These are phyloP conservation scores for Saccostrea cuccullata DNA, from an alignment of 1,140 invertebrate genomes.

Conservation along the genomic window DNA sequence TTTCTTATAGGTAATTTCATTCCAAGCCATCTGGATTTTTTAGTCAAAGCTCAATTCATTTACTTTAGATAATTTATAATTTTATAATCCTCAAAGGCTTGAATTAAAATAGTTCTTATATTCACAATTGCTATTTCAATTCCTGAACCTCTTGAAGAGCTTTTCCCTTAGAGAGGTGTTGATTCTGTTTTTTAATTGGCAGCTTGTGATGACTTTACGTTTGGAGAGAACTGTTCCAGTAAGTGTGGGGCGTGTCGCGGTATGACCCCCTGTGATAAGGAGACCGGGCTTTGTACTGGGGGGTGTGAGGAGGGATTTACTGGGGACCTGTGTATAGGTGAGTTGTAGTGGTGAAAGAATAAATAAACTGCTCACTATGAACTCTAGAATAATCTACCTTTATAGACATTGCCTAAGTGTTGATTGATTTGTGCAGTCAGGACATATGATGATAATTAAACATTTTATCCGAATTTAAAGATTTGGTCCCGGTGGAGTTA, in stretches of 20 bases:
- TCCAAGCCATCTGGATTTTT: no score
- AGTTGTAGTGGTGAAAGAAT: background rate
- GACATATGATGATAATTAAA: background rate
- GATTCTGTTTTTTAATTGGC: background rate
- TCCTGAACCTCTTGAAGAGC: background rate
- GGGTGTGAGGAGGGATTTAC: slow-evolving; percentile 58
- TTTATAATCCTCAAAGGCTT: no score
- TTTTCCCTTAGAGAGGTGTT: background rate
- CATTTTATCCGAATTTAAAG: background rate
- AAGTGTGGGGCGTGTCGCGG: slow-evolving; percentile 58
- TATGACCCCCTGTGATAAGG: slow-evolving; percentile 48
- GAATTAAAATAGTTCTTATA: no score
- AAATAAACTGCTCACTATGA: no score
- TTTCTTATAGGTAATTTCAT: no score
- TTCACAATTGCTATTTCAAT: background rate
- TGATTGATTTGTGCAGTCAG: no score
- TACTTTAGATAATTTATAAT: no score
- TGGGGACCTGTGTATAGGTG: slow-evolving; percentile 57
- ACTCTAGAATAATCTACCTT: no score
- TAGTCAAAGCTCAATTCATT: no score
- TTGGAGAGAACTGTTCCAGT: slow-evolving; percentile 60
- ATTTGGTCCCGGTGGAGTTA: background rate
- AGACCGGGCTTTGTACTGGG: slow-evolving; percentile 54
- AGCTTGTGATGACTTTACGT: slow-evolving; percentile 58
- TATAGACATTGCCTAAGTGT: no score